Evolutionary conservation across 1,140 invertebrate species (phyloP), one percentile per base, ranked within the genome.

Genomic region (Mya arenaria): DNA sequence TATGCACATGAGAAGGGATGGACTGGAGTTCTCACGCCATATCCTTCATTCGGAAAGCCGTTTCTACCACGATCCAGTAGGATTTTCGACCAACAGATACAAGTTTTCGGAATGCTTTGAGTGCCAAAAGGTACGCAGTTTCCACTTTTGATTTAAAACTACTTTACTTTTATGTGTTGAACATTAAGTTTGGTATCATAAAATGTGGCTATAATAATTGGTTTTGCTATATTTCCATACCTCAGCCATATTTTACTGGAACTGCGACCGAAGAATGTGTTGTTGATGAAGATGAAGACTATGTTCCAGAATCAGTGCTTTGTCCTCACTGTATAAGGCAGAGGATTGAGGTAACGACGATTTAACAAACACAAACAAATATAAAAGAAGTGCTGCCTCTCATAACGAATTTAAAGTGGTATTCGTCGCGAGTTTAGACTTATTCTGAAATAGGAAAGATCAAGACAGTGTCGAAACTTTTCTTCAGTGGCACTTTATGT

Each of bases 91-190:
- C 97, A 98, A 99, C 84, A 94, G 97, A 88, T 99, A 99, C 90
- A 97, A 98, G 13, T 99, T 99, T 91, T 99, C 99, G 90, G 97
- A 99, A 10, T 99, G 98, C 91, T 98, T 95, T 91, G 99, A 99
- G 92, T 99, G 98, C 91, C 96, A 96, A 85, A 99, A 98, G 95
- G 96, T 96, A 52, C 41, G 19, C 10, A 52, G 2, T 3, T n/a
- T 3, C 10, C 2, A 23, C 48, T 1, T 52, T 23, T 1, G 1
- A 52, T 52, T 8, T 4, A n/a, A 52, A 52, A 10, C 19, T 4
- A 52, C 25, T 2, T 23, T 23, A n/a, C 8, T 52, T 3, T 4
- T n/a, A 52, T 52, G 48, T 52, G 2, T 17, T 52, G 48, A 1
- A 23, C 25, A n/a, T 52, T 17, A n/a, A n/a, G 4, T 23, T 4